These are phyloP conservation scores for Cheilosia vulpina DNA, from an alignment of 2,888 invertebrate genomes.

Conservation along the genomic window DNA sequence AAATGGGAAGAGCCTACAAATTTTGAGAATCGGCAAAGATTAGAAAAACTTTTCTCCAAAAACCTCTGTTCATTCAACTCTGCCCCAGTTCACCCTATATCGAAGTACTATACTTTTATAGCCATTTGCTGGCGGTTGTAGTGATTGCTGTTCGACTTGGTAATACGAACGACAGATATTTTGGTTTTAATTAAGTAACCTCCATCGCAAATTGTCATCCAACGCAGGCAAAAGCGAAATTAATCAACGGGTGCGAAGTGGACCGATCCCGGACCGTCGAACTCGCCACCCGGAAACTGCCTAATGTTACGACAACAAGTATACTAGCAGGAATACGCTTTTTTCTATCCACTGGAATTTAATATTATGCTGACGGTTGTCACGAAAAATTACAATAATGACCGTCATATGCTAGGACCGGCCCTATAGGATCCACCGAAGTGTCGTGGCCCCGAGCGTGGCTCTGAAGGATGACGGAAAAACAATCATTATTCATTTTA, in stretches of 20 bases:
- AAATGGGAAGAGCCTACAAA: too few species aligned
- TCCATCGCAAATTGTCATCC: constrained; percentile 1
- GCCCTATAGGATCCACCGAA: background rate
- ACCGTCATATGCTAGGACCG: constrained; percentile 6
- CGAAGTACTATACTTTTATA: too few species aligned
- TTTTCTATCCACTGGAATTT: background rate
- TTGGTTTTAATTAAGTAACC: constrained; percentile 16
- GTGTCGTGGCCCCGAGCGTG: background rate
- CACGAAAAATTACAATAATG: constrained; percentile 11
- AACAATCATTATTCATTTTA: constrained; percentile 3
- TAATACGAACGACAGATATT: background rate
- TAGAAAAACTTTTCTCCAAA: too few species aligned
- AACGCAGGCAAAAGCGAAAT: background rate
- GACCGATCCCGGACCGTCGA: background rate
- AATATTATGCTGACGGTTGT: background rate
- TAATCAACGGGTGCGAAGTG: background rate
- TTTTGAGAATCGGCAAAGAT: too few species aligned
- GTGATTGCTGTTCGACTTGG: too few species aligned
- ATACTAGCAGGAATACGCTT: constrained; percentile 5
- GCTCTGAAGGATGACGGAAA: background rate
- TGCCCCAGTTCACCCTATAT: too few species aligned
- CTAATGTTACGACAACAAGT: constrained; percentile 20
- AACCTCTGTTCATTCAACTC: too few species aligned
- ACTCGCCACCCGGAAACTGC: constrained; percentile 7
- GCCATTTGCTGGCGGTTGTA: too few species aligned